Evolutionary conservation across 2,113 vertebrate genomes (phyloP), one percentile per base, ranked within the genome.

Genomic region (Tapirus terrestris): DNA sequence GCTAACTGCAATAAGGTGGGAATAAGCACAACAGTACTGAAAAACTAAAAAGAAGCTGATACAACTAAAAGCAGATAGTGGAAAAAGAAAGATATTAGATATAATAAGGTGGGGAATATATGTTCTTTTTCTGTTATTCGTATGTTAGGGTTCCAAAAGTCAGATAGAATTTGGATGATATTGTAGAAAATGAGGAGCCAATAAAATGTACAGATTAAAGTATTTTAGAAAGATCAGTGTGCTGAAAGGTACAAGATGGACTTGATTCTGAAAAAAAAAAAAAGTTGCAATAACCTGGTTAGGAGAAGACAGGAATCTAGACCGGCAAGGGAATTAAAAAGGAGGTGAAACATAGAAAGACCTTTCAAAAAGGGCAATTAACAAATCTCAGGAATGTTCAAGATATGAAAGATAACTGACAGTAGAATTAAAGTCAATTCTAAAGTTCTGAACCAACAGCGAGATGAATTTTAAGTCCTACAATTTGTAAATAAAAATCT

Each of bases 401-500:
- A 36, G 75, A 76, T 25, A 51, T 20, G 18, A 61, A 96, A 8
- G 16, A 53, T 76, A n/a, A 93, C 43, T 58, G 20, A 72, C 31
- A 82, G 43, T 25, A 85, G 39, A 96, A 75, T 63, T 18, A 68
- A 92, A 48, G 21, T 70, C 9, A 81, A 86, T 68, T 89, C 85
- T 91, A 85, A 89, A 95, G 45, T 76, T 90, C 5, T 72, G 21
- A 95, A 79, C 25, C 87, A 85, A 77, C 4, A 67, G 82, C 39
- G 56, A 94, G 36, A 51, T 70, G 36, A 82, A 89, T 80, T 85
- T 67, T 53, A 85, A 80, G 27, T 48, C 29, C 5, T 60, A 81
- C 2, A 89, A 86, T 45, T 92, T 73, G n/a, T 84, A 85, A 89
- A 53, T 65, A 88, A 90, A 73, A 95, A 92, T 68, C 77, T 79